These are phyloP conservation scores for Stegostoma tigrinum DNA, from an alignment of 2,113 vertebrate genomes.

Conservation along the genomic window DNA sequence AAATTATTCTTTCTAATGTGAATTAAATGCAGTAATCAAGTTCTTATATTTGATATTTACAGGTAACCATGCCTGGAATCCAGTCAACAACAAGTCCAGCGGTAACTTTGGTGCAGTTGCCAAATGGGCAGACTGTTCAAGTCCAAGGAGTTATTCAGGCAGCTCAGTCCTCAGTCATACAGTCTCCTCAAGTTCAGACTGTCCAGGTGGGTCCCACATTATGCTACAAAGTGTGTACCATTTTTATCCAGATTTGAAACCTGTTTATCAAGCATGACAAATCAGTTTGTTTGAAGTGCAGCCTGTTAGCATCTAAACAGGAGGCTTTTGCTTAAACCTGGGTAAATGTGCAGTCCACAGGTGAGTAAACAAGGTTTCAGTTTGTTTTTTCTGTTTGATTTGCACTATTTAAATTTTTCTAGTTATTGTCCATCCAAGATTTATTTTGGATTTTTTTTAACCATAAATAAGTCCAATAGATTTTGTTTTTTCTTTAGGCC, in stretches of 20 bases:
- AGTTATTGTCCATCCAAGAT: not conserved
- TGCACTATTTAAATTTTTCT: not conserved
- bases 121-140: conserved; percentile 95
- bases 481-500: not conserved
- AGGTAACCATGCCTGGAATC: conserved; percentile 86
- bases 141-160: conserved; percentile 97
- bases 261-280: not conserved
- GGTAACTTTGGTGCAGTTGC: conserved; percentile 90
- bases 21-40: not conserved
- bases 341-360: not conserved
- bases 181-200: conserved; percentile 93
- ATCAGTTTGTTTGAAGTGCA: not conserved
- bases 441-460: not conserved
- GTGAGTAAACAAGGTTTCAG: not conserved
- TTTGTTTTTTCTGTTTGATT: not conserved
- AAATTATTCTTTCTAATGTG: not conserved
- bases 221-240: not conserved
- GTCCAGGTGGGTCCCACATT: conserved; percentile 74
- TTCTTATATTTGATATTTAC: conserved; percentile 38
- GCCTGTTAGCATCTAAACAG: not conserved
- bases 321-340: not conserved
- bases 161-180: conserved; percentile 95
- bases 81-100: conserved; percentile 81
- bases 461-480: not conserved
- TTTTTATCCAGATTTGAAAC: too few species aligned